A percentile compares a stretch with the other conserved stretches of the same genome.
Evolutionary conservation across 2,797 vertebrate genomes (phyloP).

Genomic region (Crypturellus tataupa): DNA sequence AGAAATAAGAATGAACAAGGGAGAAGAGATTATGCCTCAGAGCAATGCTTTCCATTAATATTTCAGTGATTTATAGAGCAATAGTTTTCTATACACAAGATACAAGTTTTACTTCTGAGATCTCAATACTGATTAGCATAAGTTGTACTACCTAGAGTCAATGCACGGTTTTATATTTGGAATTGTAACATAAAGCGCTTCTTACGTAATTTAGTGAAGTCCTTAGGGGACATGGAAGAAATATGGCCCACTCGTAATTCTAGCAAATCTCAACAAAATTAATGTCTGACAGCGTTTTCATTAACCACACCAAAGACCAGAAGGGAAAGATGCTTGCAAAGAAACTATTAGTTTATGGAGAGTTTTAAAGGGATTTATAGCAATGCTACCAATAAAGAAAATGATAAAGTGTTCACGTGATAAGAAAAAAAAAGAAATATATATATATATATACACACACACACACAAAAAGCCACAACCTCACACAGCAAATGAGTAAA

Average conservation of each 20-base stretch:
- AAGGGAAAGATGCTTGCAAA: background rate
- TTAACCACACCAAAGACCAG: background rate
- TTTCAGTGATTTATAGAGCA: background rate
- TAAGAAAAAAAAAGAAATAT: background rate
- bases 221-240: background rate
- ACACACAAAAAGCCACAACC: no score
- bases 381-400: background rate
- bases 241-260: background rate
- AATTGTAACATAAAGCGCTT: background rate
- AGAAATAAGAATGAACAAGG: background rate
- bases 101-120: background rate
- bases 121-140: background rate
- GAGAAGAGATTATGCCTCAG: background rate
- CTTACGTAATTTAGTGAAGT: background rate
- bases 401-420: background rate
- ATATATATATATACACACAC: no score
- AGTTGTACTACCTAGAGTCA: background rate
- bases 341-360: background rate
- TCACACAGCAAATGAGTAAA: background rate
- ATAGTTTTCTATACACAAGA: background rate
- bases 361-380: background rate
- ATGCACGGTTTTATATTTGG: background rate
- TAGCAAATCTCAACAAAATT: background rate
- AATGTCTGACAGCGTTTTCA: background rate
- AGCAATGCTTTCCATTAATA: background rate